phyloP scores from a whole-genome alignment of 2,113 vertebrate species.

The Prunella himalayana region DNA sequence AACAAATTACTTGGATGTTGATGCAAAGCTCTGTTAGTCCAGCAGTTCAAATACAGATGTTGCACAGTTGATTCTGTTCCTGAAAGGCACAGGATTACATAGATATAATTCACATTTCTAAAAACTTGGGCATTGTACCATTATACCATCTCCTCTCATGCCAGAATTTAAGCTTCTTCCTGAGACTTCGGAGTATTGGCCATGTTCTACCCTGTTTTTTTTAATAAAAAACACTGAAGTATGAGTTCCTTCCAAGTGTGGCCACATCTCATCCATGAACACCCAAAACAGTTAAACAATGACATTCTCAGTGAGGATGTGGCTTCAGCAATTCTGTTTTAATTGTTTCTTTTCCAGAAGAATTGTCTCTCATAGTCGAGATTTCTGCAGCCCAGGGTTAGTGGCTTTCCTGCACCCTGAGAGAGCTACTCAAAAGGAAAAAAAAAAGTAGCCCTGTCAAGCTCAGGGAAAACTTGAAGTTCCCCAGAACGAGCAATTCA shows the following conservation, averaged over 20 bases:
- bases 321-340: conserved; percentile 37
- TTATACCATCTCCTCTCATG: neutral
- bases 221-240: neutral
- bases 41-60: neutral
- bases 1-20: neutral
- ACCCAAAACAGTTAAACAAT: conserved; percentile 28
- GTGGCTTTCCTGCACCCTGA: neutral
- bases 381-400: conserved; percentile 45
- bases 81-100: neutral
- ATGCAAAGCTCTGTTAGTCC: neutral
- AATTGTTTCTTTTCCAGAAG: conserved; percentile 51
- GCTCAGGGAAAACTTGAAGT: neutral
- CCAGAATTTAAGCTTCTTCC: neutral
- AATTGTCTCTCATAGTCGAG: neutral
- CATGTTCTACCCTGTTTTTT: neutral
- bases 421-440: neutral
- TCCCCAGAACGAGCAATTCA: neutral
- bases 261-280: neutral
- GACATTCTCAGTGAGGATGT: conserved; percentile 47
- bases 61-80: neutral
- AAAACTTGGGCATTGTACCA: neutral
- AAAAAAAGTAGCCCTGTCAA: neutral
- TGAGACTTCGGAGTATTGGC: neutral
- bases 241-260: neutral
- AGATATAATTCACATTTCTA: neutral